Conservation (phyloP, 92 coral and sea anemone species). For the Diadumene lineata region DNA sequence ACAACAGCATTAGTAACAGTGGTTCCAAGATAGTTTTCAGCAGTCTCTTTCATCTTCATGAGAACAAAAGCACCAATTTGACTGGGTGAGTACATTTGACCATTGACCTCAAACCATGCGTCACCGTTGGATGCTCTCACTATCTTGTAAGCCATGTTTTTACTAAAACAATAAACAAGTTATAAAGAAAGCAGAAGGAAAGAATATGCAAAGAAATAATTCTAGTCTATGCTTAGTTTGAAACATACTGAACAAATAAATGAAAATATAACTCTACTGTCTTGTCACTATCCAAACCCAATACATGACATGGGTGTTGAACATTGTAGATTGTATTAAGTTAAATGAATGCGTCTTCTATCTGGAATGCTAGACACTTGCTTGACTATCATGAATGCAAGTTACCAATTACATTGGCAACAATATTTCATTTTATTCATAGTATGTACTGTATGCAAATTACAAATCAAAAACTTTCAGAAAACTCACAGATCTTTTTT, state of each 20-base stretch:
- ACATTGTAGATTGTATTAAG: too few species aligned
- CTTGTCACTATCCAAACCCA: too few species aligned
- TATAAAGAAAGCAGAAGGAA: not conserved
- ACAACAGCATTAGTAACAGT: slow-evolving; percentile 88
- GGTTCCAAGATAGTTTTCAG: slow-evolving; percentile 80
- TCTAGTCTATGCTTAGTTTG: too few species aligned
- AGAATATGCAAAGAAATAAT: too few species aligned
- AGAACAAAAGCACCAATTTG: slow-evolving; percentile 95
- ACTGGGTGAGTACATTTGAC: slow-evolving; percentile 92
- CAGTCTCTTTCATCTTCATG: slow-evolving; percentile 94
- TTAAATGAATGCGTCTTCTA: too few species aligned
- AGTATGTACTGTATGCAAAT: not conserved
- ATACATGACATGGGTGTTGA: too few species aligned
- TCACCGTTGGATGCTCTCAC: slow-evolving; percentile 92
- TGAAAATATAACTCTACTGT: too few species aligned
- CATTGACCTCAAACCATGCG: slow-evolving; percentile 97
- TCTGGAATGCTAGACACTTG: too few species aligned
- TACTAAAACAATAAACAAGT: slow-evolving; percentile 48
- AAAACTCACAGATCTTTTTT: slow-evolving; percentile 85
- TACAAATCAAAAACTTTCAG: not conserved
- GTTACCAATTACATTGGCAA: too few species aligned
- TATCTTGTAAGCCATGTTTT: slow-evolving; percentile 71
- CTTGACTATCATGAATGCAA: too few species aligned
- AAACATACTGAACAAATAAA: too few species aligned
- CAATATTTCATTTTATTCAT: too few species aligned